These are phyloP conservation scores for Falco novaeseelandiae DNA, from an alignment of 2,797 vertebrate genomes.

Conservation along the genomic window DNA sequence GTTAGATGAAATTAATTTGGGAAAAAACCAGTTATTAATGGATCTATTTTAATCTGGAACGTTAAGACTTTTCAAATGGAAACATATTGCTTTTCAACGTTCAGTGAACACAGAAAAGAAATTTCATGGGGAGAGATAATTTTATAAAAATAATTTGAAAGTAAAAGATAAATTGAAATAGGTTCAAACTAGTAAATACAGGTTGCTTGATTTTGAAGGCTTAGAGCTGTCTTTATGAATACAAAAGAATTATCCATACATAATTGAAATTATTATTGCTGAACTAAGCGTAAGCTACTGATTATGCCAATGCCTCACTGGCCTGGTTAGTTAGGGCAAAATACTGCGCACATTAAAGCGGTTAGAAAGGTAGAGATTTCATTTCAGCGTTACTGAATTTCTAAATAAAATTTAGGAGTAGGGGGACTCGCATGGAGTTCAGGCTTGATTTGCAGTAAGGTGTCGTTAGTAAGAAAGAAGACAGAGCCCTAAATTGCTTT, in stretches of 20 bases:
- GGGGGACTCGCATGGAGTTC: background rate
- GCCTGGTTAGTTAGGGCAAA: background rate
- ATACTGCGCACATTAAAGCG: background rate
- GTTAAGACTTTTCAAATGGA: background rate
- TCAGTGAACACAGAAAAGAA: background rate
- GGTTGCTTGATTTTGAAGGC: conserved; percentile 7
- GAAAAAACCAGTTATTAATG: background rate
- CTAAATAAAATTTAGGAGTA: background rate
- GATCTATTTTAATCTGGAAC: background rate
- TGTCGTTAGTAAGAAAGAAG: background rate
- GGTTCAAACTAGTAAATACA: conserved; percentile 27
- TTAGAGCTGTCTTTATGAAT: background rate
- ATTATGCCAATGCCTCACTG: background rate
- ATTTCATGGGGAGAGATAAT: background rate
- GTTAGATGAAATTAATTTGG: background rate
- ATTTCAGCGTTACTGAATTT: background rate
- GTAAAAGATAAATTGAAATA: conserved; percentile 16
- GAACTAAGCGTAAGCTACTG: background rate
- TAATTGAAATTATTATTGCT: conserved; percentile 14
- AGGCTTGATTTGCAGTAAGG: conserved; percentile 6
- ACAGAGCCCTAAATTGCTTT: background rate
- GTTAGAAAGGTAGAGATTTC: background rate
- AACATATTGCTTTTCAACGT: background rate
- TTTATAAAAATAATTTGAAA: conserved; percentile 4
- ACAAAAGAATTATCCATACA: background rate